Evolutionary conservation across 2,797 vertebrate genomes (phyloP), one percentile per base, ranked within the genome.

Genomic region (Catharus ustulatus): DNA sequence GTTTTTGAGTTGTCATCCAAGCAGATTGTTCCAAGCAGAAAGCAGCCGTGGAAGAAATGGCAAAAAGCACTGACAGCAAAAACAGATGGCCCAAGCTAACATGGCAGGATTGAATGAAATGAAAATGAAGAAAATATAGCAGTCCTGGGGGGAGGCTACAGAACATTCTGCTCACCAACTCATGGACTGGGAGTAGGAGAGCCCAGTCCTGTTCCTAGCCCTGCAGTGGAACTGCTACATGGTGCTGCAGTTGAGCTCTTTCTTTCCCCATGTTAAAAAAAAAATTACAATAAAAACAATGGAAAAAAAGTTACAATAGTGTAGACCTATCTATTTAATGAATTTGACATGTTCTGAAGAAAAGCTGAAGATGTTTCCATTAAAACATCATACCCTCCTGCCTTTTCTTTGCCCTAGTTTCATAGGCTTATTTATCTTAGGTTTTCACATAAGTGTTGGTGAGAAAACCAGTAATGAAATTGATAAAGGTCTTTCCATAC

Each of bases 21-120:
- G 58, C 57, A 93, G 75, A 88, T 46, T 84, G 57, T 34, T 94
- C 73, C 40, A 87, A 91, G 85, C 51, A 78, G 42, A 85, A 84
- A 42, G 58, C 61, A 83, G 79, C 5, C 14, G 5, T 10, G 24
- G 54, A 96, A 92, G 38, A 90, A 86, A 83, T 7, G 27, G 34
- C 36, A 91, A 63, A 86, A 89, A 67, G 21, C 4, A 4, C 34
- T 77, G 34, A 73, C 42, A 89, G 75, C 38, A 91, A 92, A 94
- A 86, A 72, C 58, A 90, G 64, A 93, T 45, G 66, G 75, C 13
- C 49, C 66, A 51, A 64, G 76, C n/a, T 62, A 88, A 40, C 30
- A 45, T 5, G 24, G n/a, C 38, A 89, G 32, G 20, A 58, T 8
- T 68, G 51, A 81, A 62, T 24, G 22, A 67, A 92, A 83, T 12